These are phyloP conservation scores for Sarcophaga rosellei DNA, from an alignment of 2,888 invertebrate species.

Conservation along the genomic window DNA sequence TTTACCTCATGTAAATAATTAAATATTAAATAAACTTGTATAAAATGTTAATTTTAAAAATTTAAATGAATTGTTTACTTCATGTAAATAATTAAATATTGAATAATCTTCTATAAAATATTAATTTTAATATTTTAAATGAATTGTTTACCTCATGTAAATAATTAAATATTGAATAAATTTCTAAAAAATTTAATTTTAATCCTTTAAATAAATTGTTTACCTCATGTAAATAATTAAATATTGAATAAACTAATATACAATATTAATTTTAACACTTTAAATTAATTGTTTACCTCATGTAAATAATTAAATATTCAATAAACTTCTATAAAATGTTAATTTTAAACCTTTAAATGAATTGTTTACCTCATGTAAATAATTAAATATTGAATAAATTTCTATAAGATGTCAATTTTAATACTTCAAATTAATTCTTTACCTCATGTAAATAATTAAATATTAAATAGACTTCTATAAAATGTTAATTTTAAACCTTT, in stretches of 20 bases:
- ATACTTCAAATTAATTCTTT: background rate
- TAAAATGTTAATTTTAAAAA: background rate
- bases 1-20: constrained; percentile 9
- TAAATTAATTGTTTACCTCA: background rate
- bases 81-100: background rate
- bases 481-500: background rate
- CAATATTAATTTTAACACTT: too few species aligned
- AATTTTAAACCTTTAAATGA: background rate
- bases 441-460: background rate
- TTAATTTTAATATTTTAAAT: too few species aligned
- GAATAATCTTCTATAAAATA: background rate
- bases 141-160: constrained; percentile 9
- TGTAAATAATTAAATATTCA: background rate
- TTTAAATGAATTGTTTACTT: background rate
- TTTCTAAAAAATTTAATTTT: background rate
- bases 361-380: constrained; percentile 12
- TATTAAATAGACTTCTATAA: background rate
- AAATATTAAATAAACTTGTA: background rate
- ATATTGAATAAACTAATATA: background rate
- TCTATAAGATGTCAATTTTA: background rate
- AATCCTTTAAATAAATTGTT: background rate
- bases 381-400: background rate
- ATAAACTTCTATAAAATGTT: too few species aligned
- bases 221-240: constrained; percentile 1
- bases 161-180: background rate